These are phyloP conservation scores for Cosmopolites sordidus DNA, from an alignment of 2,888 invertebrate genomes.

Conservation along the genomic window DNA sequence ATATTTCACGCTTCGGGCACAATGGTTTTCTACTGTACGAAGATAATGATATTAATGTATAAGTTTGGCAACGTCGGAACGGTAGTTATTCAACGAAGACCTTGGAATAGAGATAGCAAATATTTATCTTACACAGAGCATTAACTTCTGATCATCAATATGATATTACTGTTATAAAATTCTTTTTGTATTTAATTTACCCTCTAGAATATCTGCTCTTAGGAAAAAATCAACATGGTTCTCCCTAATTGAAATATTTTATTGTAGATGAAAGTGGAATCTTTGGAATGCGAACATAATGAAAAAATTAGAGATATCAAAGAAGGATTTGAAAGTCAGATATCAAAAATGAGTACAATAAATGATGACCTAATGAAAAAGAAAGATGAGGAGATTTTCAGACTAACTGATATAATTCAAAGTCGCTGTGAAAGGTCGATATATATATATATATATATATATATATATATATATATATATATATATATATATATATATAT, in stretches of 20 bases:
- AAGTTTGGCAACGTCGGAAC: background rate
- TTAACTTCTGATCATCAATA: background rate
- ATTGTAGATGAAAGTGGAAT: slow-evolving; percentile 1
- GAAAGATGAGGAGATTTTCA: slow-evolving; percentile 34
- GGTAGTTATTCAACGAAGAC: background rate
- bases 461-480: no score
- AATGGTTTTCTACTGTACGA: no score
- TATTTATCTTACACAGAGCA: background rate
- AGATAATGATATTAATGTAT: no score
- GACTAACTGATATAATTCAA: slow-evolving; percentile 35
- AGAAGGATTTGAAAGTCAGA: slow-evolving; percentile 26
- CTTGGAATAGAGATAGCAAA: background rate
- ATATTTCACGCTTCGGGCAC: no score
- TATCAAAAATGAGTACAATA: slow-evolving; percentile 26
- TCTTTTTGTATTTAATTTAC: no score
- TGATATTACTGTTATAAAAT: no score
- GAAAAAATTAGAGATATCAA: slow-evolving; percentile 28
- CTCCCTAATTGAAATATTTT: no score
- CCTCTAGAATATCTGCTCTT: no score
- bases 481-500: no score
- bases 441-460: no score
- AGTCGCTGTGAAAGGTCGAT: slow-evolving; percentile 28
- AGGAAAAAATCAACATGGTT: no score
- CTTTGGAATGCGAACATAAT: slow-evolving; percentile 19
- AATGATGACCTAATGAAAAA: slow-evolving; percentile 26